Evolutionary conservation across 1,140 invertebrate species (phyloP), one percentile per base, ranked within the genome.

Genomic region (Cydia fagiglandana): DNA sequence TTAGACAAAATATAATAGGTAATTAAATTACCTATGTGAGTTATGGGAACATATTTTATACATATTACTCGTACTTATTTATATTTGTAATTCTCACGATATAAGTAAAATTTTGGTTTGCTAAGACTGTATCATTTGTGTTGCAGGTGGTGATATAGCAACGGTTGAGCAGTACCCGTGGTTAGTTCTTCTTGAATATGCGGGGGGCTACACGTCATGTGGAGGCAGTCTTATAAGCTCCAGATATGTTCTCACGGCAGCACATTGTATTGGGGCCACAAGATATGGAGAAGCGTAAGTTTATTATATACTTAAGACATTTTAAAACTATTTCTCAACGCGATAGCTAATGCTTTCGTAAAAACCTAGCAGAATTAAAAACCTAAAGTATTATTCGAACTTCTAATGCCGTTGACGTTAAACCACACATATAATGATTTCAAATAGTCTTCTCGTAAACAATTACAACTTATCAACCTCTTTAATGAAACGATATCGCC

Each of bases 211-310:
- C 84, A 34, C 84, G 85, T 12, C 78, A 9, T 89, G 88, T 66
- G 86, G 81, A 0, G 88, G 84, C 7, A 81, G 79, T 45, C 78
- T 88, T 2, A 81, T 90, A 12, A 76, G 80, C 30, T 77, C 77
- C 2, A 77, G 75, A 73, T 78, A 81, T 13, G 76, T 88, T 20
- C 15, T 88, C 2, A 88, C 87, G 1, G 85, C 86, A 2, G 87
- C 85, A 2, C 87, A 90, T 73, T 90, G 86, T 24, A 34, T 85
- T 4, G 66, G 20, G 41, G n/a, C 34, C 2, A 41, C 73, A 38
- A 28, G 28, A n/a, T 66, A 38, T 74, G 64, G 75, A 45, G 70
- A 53, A 6, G 28, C 78, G 41, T 78, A 75, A 61, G 75, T 70
- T 28, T 28, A 47, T 17, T n/a, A n/a, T n/a, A n/a, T n/a, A n/a